These are phyloP conservation scores for Chalcosyrphus nemorum DNA, from an alignment of 2,888 invertebrate genomes.

Conservation along the genomic window DNA sequence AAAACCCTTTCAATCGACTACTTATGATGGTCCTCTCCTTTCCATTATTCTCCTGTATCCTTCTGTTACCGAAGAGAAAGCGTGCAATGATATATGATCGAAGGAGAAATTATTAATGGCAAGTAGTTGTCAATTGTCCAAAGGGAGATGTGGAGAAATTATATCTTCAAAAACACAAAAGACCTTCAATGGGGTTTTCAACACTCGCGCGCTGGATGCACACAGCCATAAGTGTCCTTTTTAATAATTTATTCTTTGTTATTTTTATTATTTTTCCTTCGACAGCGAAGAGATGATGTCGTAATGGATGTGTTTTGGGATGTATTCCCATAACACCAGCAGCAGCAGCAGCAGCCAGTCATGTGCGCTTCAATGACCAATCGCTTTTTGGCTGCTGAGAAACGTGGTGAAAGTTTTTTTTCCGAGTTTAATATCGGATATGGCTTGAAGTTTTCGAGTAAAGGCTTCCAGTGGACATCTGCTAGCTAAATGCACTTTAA, in stretches of 20 bases:
- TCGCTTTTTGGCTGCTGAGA: neutral
- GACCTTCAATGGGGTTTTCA: slow-evolving; percentile 42
- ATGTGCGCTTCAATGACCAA: neutral
- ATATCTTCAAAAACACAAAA: slow-evolving; percentile 19
- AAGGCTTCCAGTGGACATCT: neutral
- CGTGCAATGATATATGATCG: slow-evolving; percentile 71
- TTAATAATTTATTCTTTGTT: slow-evolving; percentile 71
- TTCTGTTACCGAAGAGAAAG: slow-evolving; percentile 44
- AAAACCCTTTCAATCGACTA: slow-evolving; percentile 69
- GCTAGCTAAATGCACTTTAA: neutral
- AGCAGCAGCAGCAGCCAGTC: neutral
- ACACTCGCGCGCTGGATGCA: slow-evolving; percentile 50
- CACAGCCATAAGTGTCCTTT: slow-evolving; percentile 62
- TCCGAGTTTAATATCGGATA: neutral
- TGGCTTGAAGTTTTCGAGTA: neutral
- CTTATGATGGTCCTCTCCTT: slow-evolving; percentile 63
- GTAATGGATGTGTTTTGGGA: slow-evolving; percentile 55
- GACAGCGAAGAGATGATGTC: slow-evolving; percentile 17
- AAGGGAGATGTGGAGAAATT: slow-evolving; percentile 16
- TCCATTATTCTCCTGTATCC: slow-evolving; percentile 52
- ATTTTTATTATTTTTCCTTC: slow-evolving; percentile 37
- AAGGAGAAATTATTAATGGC: slow-evolving; percentile 68
- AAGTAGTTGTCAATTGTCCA: slow-evolving; percentile 72
- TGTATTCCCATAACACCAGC: neutral
- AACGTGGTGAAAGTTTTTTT: neutral